These are phyloP conservation scores for Helicolenus hilgendorfi DNA, from an alignment of 2,797 vertebrate species.

Conservation along the genomic window DNA sequence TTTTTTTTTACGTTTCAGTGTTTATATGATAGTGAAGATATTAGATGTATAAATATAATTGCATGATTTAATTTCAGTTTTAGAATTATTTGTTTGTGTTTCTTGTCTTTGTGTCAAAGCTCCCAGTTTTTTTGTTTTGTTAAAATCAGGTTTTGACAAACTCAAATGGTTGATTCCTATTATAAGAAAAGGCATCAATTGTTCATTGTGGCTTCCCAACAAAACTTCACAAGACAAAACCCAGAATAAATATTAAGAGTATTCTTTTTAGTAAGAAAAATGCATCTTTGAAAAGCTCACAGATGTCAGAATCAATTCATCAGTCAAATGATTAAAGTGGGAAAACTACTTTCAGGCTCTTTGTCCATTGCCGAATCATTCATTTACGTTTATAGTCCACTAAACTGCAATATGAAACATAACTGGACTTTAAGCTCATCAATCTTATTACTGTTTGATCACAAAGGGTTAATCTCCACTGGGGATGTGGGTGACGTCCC, in stretches of 20 bases:
- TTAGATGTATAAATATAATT: not conserved
- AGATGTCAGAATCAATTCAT: too few relatives aligned
- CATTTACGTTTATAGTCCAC: not conserved
- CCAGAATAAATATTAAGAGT: too few relatives aligned
- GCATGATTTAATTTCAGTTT: not conserved
- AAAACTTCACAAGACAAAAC: not conserved
- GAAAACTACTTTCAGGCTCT: not conserved
- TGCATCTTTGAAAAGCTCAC: too few relatives aligned
- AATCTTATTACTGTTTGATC: too few relatives aligned
- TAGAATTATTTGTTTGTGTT: not conserved
- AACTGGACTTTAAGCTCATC: not conserved
- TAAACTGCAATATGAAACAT: not conserved
- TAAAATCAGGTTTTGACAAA: too few relatives aligned
- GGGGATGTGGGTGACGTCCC: too few relatives aligned
- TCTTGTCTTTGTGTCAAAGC: not conserved
- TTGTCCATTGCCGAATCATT: not conserved
- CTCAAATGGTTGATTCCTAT: not conserved
- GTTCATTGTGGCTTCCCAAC: not conserved
- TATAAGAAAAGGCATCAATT: not conserved
- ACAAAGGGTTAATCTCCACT: too few relatives aligned
- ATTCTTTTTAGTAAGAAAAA: too few relatives aligned
- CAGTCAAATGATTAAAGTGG: too few relatives aligned
- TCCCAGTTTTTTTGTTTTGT: too few relatives aligned
- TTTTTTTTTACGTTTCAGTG: not conserved
- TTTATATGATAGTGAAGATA: not conserved